Evolutionary conservation across 30 jellyfish, hydroid and myxozoan genomes (phyloP).

Genomic region (Rhopilema esculentum): DNA sequence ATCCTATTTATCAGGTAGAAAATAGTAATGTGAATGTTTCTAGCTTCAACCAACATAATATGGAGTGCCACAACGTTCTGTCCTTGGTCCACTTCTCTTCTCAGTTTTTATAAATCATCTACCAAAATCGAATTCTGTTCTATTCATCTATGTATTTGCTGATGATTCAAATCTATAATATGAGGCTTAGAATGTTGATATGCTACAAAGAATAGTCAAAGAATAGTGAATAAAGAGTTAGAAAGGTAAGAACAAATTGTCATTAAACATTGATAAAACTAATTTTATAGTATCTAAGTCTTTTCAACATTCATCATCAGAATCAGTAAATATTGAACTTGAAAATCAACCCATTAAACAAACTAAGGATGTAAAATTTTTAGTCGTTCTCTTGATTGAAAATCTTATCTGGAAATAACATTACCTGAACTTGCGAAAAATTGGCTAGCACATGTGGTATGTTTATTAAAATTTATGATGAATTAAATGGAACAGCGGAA

Average conservation of each 20-base stretch:
- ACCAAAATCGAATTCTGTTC: constrained; percentile 21
- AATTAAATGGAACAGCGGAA: too few relatives aligned
- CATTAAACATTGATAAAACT: constrained; percentile 54
- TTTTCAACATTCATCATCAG: constrained; percentile 14
- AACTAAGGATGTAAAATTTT: constrained; percentile 47
- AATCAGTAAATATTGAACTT: constrained; percentile 7
- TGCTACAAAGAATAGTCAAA: constrained; percentile 46
- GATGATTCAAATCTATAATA: constrained; percentile 63
- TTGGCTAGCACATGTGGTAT: constrained; percentile 15
- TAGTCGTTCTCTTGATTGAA: constrained; percentile 10
- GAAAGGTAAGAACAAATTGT: constrained; percentile 40
- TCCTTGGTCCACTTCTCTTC: constrained; percentile 73
- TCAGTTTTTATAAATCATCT: constrained; percentile 63
- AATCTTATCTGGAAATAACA: constrained; percentile 13
- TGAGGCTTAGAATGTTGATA: constrained; percentile 23
- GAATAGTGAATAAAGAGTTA: constrained; percentile 37
- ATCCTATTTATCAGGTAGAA: constrained; percentile 38
- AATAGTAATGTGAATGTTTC: constrained; percentile 4
- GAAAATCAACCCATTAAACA: constrained; percentile 29
- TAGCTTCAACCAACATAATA: neutral
- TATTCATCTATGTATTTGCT: constrained; percentile 50
- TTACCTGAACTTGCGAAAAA: constrained; percentile 1
- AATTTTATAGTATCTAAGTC: constrained; percentile 51
- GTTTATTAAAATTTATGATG: constrained; percentile 11
- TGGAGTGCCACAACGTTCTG: constrained; percentile 70